Evolutionary conservation across 2,888 invertebrate species (phyloP).

Genomic region (Ethmia dodecea): DNA sequence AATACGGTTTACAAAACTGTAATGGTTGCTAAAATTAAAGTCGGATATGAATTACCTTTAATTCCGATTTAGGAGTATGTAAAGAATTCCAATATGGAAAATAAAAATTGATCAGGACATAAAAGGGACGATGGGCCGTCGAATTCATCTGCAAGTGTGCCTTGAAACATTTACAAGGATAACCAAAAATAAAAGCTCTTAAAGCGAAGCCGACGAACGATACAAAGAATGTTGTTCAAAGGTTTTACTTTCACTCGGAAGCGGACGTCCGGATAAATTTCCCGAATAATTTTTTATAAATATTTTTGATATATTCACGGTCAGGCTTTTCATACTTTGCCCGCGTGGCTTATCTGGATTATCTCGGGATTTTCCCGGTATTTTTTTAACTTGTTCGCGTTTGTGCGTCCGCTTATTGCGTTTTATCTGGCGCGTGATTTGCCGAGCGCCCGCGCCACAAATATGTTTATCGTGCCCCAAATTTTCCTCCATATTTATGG

Average conservation of each 20-base stretch:
- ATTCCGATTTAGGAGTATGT: no score
- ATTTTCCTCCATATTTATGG: constrained; percentile 47
- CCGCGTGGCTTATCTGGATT: constrained; percentile 73
- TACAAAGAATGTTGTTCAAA: constrained; percentile 35
- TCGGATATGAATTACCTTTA: no score
- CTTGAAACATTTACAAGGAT: constrained; percentile 29
- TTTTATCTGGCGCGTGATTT: constrained; percentile 52
- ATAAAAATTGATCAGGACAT: no score
- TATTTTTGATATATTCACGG: constrained; percentile 73
- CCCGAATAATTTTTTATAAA: constrained; percentile 62
- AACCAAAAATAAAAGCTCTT: constrained; percentile 21
- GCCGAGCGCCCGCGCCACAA: constrained; percentile 38
- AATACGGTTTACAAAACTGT: no score
- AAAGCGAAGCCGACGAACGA: constrained; percentile 22
- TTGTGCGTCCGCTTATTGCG: constrained; percentile 62
- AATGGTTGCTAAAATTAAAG: no score
- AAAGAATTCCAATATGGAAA: no score
- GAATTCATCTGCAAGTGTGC: constrained; percentile 23
- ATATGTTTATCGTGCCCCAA: constrained; percentile 57
- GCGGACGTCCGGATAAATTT: constrained; percentile 46
- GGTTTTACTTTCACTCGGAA: constrained; percentile 32
- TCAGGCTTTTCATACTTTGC: constrained; percentile 67
- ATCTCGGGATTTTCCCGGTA: constrained; percentile 57
- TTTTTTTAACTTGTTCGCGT: constrained; percentile 64
- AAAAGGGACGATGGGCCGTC: constrained; percentile 12